Percentiles rank a stretch among this genome's conserved stretches.
Evolutionary conservation across 1,140 invertebrate species (phyloP).

Genomic region (Lasioglossum albipes): DNA sequence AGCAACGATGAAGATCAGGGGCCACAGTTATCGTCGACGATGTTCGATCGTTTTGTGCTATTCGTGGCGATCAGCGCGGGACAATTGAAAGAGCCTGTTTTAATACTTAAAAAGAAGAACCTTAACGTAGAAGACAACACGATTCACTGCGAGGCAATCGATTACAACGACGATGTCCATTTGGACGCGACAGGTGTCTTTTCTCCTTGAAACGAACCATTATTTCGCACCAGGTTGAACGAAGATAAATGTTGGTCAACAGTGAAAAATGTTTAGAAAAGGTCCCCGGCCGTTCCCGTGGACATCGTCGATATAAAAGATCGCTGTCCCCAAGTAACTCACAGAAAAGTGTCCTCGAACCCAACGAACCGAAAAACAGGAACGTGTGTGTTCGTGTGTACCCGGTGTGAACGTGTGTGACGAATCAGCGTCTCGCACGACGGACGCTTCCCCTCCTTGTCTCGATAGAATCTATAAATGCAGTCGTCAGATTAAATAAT

Average conservation of each 20-base stretch:
- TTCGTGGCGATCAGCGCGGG: conserved; percentile 6
- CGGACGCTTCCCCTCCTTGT: conserved; percentile 3
- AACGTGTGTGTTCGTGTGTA: conserved; percentile 14
- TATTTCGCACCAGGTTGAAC: not conserved
- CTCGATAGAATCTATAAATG: conserved; percentile 56
- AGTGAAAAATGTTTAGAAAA: not conserved
- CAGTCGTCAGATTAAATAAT: conserved; percentile 57
- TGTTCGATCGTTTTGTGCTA: conserved; percentile 4
- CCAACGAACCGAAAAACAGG: not conserved
- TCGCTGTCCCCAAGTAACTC: not conserved
- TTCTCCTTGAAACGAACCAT: not conserved
- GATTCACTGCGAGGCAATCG: not conserved
- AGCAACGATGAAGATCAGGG: conserved; percentile 11
- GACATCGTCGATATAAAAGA: not conserved
- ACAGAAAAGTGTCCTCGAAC: not conserved
- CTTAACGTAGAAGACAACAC: conserved; percentile 1
- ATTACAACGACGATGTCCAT: not conserved
- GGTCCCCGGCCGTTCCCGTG: no score
- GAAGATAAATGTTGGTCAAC: no score
- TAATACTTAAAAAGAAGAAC: conserved; percentile 11
- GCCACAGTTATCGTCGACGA: not conserved
- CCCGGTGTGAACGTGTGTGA: conserved; percentile 32
- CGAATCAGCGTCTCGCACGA: conserved; percentile 17
- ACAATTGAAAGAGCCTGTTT: conserved; percentile 28
- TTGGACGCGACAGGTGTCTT: not conserved